phyloP scores from a whole-genome alignment of 2,888 invertebrate genomes.

The Esperia sulphurella region DNA sequence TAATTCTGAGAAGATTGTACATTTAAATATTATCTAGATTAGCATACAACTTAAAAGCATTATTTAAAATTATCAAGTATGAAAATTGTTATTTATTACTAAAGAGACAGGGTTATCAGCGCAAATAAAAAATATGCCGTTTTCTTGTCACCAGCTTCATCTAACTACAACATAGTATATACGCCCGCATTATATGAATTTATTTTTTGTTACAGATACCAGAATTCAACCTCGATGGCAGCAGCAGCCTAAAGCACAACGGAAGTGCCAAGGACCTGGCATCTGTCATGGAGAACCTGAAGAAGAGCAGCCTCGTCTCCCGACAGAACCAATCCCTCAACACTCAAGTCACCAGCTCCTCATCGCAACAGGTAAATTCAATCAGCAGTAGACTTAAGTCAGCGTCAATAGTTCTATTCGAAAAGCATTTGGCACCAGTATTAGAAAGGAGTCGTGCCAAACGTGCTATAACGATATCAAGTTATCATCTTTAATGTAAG shows the following conservation, averaged over 20 bases:
- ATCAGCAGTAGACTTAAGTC: not conserved
- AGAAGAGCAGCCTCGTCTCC: slow-evolving; percentile 80
- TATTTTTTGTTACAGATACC: slow-evolving; percentile 62
- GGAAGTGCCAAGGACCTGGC: slow-evolving; percentile 80
- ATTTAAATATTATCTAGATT: too few species aligned
- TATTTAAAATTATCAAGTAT: too few species aligned
- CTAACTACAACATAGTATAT: too few species aligned
- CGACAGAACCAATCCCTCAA: slow-evolving; percentile 68
- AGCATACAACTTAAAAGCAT: too few species aligned
- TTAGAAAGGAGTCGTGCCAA: slow-evolving; percentile 1
- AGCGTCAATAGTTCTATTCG: not conserved
- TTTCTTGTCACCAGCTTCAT: too few species aligned
- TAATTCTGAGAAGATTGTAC: too few species aligned
- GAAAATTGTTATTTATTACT: too few species aligned
- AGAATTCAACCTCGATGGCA: slow-evolving; percentile 81
- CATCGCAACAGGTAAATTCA: slow-evolving; percentile 71
- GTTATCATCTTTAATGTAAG: too few species aligned
- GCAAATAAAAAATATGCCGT: too few species aligned
- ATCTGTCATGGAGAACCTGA: slow-evolving; percentile 85
- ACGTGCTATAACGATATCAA: too few species aligned
- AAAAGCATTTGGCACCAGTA: slow-evolving; percentile 6
- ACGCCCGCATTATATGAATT: not conserved
- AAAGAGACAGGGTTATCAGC: too few species aligned
- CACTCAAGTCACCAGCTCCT: slow-evolving; percentile 77
- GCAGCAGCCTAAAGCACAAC: slow-evolving; percentile 73